Percentiles rank a stretch among this genome's conserved stretches.
Conservation (phyloP, 2,888 invertebrate species). For the Operophtera brumata region DNA sequence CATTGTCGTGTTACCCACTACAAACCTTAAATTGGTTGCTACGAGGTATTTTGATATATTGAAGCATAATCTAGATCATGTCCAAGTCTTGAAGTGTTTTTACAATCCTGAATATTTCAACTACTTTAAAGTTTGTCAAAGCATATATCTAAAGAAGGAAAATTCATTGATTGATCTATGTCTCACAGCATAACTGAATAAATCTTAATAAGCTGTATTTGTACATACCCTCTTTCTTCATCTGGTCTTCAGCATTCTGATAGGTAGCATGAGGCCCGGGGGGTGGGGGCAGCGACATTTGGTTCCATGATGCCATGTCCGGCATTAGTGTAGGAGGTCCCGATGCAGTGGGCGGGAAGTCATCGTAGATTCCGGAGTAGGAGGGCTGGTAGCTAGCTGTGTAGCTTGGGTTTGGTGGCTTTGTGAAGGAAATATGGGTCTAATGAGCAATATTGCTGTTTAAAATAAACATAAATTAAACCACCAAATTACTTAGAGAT, state of each 20-base stretch:
- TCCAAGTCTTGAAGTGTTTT: too few species aligned
- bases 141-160: too few species aligned
- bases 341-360: conserved; percentile 54
- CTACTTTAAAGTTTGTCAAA: too few species aligned
- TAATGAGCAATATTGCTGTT: not conserved
- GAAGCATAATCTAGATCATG: too few species aligned
- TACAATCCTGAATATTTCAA: too few species aligned
- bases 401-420: conserved; percentile 40
- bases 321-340: conserved; percentile 43
- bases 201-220: not conserved
- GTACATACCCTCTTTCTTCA: conserved; percentile 75
- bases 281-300: conserved; percentile 65
- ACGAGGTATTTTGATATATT: too few species aligned
- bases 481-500: not conserved
- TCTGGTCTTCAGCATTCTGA: conserved; percentile 69
- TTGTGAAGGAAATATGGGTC: conserved; percentile 25
- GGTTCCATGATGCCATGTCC: conserved; percentile 65
- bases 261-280: conserved; percentile 42
- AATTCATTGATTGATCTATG: too few species aligned
- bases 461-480: not conserved
- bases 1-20: too few species aligned
- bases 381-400: conserved; percentile 52
- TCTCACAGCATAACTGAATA: too few species aligned
- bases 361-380: conserved; percentile 67
- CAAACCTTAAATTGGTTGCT: too few species aligned